These are phyloP conservation scores for Psix sp. DNA, from an alignment of 1,140 invertebrate species.

Conservation along the genomic window DNA sequence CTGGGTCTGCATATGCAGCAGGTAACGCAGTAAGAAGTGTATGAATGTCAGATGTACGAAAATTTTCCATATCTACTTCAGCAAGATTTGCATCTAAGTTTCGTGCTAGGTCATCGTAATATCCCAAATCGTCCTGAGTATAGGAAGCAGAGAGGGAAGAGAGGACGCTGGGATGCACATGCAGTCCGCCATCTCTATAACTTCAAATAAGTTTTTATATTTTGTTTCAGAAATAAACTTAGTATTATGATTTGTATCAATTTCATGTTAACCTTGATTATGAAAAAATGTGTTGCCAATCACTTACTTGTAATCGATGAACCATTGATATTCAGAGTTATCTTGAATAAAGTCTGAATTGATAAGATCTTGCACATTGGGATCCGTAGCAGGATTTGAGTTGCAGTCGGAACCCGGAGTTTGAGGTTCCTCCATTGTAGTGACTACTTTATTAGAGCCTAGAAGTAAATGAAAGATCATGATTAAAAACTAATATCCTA, in stretches of 20 bases:
- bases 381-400: conserved; percentile 77
- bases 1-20: conserved; percentile 80
- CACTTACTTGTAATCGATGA: conserved; percentile 89
- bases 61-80: conserved; percentile 96
- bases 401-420: conserved; percentile 81
- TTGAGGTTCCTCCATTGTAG: conserved; percentile 75
- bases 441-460: conserved; percentile 67
- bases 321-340: conserved; percentile 93
- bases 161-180: conserved; percentile 87
- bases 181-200: conserved; percentile 86
- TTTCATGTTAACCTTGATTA: not conserved
- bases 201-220: conserved; percentile 66
- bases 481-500: too few species aligned
- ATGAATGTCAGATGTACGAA: conserved; percentile 93
- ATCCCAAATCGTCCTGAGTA: conserved; percentile 84
- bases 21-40: conserved; percentile 87
- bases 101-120: conserved; percentile 90
- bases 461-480: conserved; percentile 27
- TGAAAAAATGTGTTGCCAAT: conserved; percentile 13
- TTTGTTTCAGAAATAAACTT: conserved; percentile 1
- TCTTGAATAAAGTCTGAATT: conserved; percentile 88
- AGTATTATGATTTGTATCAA: not conserved
- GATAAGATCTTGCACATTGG: conserved; percentile 71
- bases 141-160: conserved; percentile 88
- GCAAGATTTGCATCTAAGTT: conserved; percentile 94